Evolutionary conservation across 2,797 vertebrate genomes (phyloP).

Genomic region (Arctocebus calabarensis): DNA sequence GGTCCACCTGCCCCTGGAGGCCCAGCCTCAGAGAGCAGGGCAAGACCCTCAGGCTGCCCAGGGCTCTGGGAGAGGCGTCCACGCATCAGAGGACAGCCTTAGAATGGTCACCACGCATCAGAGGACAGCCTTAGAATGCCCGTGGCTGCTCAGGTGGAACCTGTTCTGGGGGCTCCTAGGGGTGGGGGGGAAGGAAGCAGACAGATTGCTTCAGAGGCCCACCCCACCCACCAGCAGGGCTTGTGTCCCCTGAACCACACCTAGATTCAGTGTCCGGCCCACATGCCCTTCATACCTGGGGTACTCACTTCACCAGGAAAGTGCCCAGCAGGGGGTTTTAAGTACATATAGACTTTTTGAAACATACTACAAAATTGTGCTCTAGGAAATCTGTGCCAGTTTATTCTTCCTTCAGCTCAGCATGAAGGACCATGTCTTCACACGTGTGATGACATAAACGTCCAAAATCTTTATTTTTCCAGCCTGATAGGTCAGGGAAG

Average conservation of each 20-base stretch:
- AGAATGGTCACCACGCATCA: rapidly evolving
- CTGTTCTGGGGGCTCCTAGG: rapidly evolving
- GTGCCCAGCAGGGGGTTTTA: background rate
- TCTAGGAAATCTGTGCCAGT: rapidly evolving
- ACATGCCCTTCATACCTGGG: rapidly evolving
- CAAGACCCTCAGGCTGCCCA: background rate
- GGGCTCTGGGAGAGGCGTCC: rapidly evolving
- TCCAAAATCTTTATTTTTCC: background rate
- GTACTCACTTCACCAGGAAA: background rate
- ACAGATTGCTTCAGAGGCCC: rapidly evolving
- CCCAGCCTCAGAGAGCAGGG: background rate
- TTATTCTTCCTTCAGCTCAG: rapidly evolving
- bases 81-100: rapidly evolving
- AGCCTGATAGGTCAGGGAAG: background rate
- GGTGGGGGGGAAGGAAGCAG: background rate
- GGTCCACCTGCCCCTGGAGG: background rate
- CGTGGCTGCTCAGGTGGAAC: background rate
- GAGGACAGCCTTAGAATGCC: rapidly evolving
- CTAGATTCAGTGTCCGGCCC: too few species aligned
- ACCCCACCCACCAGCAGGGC: rapidly evolving
- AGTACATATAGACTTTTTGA: background rate
- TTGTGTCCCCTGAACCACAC: too few species aligned
- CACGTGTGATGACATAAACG: rapidly evolving
- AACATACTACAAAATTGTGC: rapidly evolving
- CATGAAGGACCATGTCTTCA: background rate